These are phyloP conservation scores for Saturnia pavonia DNA, from an alignment of 2,888 invertebrate species.

Conservation along the genomic window DNA sequence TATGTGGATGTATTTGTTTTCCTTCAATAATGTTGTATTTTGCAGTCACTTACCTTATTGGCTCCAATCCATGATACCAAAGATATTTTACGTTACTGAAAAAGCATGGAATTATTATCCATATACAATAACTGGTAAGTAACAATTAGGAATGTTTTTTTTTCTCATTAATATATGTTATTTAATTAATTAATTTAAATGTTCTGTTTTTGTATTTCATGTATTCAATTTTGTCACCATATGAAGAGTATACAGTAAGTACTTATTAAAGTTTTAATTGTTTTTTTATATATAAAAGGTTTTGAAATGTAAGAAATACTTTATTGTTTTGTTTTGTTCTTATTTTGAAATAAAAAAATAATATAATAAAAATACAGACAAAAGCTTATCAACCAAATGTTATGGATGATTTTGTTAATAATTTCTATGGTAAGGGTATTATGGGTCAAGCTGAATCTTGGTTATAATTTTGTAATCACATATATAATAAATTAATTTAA, in stretches of 20 bases:
- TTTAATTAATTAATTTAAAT: not conserved
- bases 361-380: no score
- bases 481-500: not conserved
- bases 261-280: slow-evolving; percentile 22
- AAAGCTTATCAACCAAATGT: no score
- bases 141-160: slow-evolving; percentile 14
- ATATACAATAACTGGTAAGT: slow-evolving; percentile 90
- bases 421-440: no score
- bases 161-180: not conserved
- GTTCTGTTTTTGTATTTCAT: slow-evolving; percentile 47
- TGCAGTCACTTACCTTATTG: slow-evolving; percentile 93
- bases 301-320: no score
- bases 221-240: slow-evolving; percentile 27
- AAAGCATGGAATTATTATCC: slow-evolving; percentile 98
- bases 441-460: not conserved
- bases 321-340: no score
- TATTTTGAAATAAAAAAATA: no score
- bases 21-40: slow-evolving; percentile 42
- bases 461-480: not conserved
- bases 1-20: not conserved
- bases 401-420: no score
- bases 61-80: slow-evolving; percentile 93
- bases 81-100: slow-evolving; percentile 95
- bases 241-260: slow-evolving; percentile 88
- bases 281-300: not conserved